These are phyloP conservation scores for Tenthredo amoena DNA, from an alignment of 2,888 invertebrate species.

Conservation along the genomic window DNA sequence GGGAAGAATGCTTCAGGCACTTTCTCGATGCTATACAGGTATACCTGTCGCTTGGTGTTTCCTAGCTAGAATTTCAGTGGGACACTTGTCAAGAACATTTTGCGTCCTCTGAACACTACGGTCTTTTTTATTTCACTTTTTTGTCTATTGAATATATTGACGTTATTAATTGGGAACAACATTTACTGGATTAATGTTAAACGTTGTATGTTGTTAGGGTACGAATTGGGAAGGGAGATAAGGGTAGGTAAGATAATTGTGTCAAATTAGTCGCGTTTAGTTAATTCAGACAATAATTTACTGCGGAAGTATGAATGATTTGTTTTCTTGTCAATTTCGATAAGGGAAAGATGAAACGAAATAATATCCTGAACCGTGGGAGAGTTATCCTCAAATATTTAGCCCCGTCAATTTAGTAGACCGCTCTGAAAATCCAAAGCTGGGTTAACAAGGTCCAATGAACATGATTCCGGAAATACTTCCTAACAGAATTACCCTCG, in stretches of 20 bases:
- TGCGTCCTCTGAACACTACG: not conserved
- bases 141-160: no score
- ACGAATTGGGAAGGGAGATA: no score
- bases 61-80: not conserved
- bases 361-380: not conserved
- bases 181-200: no score
- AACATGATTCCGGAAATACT: constrained; percentile 30
- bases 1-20: not conserved
- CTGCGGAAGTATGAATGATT: no score
- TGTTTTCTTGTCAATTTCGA: not conserved
- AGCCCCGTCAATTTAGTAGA: not conserved
- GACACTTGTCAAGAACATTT: not conserved
- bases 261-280: no score
- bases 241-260: no score
- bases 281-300: no score
- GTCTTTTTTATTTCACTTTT: not conserved
- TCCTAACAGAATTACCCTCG: not conserved
- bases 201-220: no score
- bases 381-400: not conserved
- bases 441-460: constrained; percentile 1
- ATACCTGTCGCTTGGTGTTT: not conserved
- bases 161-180: no score
- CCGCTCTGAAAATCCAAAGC: not conserved
- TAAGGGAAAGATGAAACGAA: not conserved
- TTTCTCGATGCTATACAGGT: not conserved